Conservation (phyloP, 2,797 vertebrate genomes). For the Crenuchus spilurus region DNA sequence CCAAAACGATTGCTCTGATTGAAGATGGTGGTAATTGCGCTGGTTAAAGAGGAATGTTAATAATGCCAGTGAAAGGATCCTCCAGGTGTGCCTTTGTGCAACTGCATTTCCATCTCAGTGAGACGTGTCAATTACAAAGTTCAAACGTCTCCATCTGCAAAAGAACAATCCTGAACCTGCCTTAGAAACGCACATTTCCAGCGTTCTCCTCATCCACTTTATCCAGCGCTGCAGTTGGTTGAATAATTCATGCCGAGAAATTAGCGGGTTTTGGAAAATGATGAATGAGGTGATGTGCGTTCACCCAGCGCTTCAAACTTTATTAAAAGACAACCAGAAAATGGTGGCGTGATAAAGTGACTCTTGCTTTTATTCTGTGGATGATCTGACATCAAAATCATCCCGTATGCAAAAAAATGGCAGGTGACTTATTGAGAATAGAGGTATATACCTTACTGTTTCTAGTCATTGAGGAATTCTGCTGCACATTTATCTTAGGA, state of each 20-base stretch:
- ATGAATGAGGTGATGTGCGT: neutral
- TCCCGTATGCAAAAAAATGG: neutral
- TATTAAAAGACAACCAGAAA: neutral
- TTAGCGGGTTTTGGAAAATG: neutral
- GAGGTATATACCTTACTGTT: neutral
- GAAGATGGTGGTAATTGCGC: neutral
- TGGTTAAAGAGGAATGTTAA: neutral
- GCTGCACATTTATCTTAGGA: too few relatives aligned
- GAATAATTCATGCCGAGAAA: slow-evolving; percentile 16
- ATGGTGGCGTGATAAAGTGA: neutral
- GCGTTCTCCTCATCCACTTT: neutral
- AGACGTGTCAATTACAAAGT: neutral
- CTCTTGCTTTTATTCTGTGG: neutral
- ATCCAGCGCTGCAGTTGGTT: neutral
- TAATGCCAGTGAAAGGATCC: neutral
- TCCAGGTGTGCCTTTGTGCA: neutral
- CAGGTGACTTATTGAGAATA: neutral
- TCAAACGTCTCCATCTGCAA: neutral
- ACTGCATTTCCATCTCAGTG: neutral
- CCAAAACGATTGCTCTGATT: neutral
- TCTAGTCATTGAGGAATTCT: neutral
- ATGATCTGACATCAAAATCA: neutral
- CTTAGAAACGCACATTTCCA: neutral
- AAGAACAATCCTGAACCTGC: neutral
- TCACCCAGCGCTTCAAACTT: neutral